Base-by-base conservation (phyloP, 2,888 invertebrate species). In the Cephus runcator region DNA sequence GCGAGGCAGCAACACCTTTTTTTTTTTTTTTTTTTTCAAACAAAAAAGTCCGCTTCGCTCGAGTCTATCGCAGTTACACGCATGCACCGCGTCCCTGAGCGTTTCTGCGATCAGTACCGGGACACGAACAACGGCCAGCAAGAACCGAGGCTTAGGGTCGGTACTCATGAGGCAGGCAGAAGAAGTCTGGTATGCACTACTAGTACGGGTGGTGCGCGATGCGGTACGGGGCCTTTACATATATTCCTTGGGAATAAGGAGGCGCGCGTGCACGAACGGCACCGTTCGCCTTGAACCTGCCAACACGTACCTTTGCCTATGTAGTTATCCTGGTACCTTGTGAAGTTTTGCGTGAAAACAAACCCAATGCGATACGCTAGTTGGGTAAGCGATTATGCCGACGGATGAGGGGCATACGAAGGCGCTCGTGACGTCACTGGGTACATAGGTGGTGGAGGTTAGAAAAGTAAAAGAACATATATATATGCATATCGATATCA, bases 331-430 rank as follows among this genome's bases (percentile, higher is more conserved):
- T 6, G 23, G 23, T 56, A 56, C 56, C 23, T 2, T 69, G 73
- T 69, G 73, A 82, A 82, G 86, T 85, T 86, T 86, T 86, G 82
- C 84, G 84, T 82, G 86, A 86, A 86, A 86, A 85, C 86, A 81
- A 83, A 86, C 83, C 84, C 86, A 80, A 81, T 83, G 9, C 56
- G 84, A 86, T 84, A 83, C 83, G 83, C 80, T 86, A 77, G 33
- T 74, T 83, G 84, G 79, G 69, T 82, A 85, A 2, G 6, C 81
- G 80, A 34, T 71, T 30, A 71, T 71, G 71, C 71, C 1, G 12
- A 71, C 9, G 9, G 9, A 23, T 3, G 56, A 56, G 23, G 56
- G 1, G 4, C 15, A 12, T 40, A 23, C 23, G 2, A 56, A 23
- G 9, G 23, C 15, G 15, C 40, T 40, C 40, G 40, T 56, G 56